Evolutionary conservation across 2,797 vertebrate species (phyloP), one percentile per base, ranked within the genome.

Genomic region (Pyrocephalus nanus): DNA sequence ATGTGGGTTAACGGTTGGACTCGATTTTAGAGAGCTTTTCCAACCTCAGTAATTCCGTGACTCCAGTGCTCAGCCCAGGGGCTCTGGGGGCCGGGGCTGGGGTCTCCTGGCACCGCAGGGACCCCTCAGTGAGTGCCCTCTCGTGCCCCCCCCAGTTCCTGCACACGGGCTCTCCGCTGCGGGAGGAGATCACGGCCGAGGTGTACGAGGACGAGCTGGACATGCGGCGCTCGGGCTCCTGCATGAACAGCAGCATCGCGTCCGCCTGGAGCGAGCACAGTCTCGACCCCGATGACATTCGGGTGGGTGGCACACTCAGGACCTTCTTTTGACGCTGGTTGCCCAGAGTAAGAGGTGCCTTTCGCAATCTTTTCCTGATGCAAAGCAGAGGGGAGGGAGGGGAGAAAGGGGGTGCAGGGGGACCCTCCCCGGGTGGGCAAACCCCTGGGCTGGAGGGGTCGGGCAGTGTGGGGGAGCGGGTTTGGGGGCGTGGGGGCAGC

Each of bases 191-290:
- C 32, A 98, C 98, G n/a, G 98, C 98, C 1, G 99, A 99, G 96
- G 98, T 99, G 8, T 99, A 99, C 4, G 99, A 99, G 96, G 99
- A 99, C 1, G 99, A 99, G 94, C 97, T 99, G 96, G 99, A 99
- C 91, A 91, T 99, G 87, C 97, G 98, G 48, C 98, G 92, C 67
- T 99, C 98, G 1, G 97, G 98, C 90, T 99, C 99, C 25, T 98
- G 98, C 97, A 97, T 99, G 43, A 98, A 98, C 97, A 99, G 98
- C 98, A 99, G 99, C 96, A 98, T 99, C 69, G 98, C 98, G 7
- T 99, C 99, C 2, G 98, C 98, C 50, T 99, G 99, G 99, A 99
- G 98, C 26, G 99, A 99, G 88, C 98, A 73, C 97, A 99, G 98
- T 79, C 97, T 99, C 97, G 99, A 99, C 94, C 98, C 99, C 6